Evolutionary conservation across 2,888 invertebrate species (phyloP).

Genomic region (Leptogaster cylindrica): DNA sequence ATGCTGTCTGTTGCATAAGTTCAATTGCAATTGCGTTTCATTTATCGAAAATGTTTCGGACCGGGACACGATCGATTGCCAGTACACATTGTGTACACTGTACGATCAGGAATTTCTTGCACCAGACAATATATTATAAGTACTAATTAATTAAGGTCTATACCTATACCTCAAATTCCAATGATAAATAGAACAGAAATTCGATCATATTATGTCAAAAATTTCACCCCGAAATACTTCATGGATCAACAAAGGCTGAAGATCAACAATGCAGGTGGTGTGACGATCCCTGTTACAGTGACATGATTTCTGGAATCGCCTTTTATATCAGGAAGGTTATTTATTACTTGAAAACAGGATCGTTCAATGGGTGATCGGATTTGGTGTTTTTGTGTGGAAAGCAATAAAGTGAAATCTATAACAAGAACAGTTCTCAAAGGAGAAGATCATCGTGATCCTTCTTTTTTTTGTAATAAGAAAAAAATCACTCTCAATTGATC

Average conservation of each 20-base stretch:
- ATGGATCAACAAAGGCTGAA: too few relatives aligned
- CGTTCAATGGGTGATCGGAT: constrained; percentile 36
- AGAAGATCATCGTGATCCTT: constrained; percentile 18
- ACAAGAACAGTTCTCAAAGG: constrained; percentile 14
- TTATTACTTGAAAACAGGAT: constrained; percentile 38
- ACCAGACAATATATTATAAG: too few relatives aligned
- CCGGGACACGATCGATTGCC: background rate
- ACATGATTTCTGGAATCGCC: constrained; percentile 18
- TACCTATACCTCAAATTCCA: too few relatives aligned
- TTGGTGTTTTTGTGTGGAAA: background rate
- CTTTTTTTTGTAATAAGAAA: background rate
- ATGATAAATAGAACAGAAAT: too few relatives aligned
- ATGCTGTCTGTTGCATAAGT: constrained; percentile 1
- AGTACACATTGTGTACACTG: too few relatives aligned
- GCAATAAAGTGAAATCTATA: constrained; percentile 1
- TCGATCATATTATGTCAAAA: too few relatives aligned
- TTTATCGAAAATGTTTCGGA: background rate
- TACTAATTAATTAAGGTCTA: too few relatives aligned
- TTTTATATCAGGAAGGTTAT: constrained; percentile 37
- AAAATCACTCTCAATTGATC: constrained; percentile 1
- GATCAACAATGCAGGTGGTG: constrained; percentile 36
- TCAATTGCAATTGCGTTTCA: too few relatives aligned
- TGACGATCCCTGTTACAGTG: constrained; percentile 30
- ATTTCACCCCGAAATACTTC: too few relatives aligned
- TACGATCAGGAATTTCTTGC: too few relatives aligned